Base-by-base conservation (phyloP, 2,113 vertebrate species). In the Chauna torquata region DNA sequence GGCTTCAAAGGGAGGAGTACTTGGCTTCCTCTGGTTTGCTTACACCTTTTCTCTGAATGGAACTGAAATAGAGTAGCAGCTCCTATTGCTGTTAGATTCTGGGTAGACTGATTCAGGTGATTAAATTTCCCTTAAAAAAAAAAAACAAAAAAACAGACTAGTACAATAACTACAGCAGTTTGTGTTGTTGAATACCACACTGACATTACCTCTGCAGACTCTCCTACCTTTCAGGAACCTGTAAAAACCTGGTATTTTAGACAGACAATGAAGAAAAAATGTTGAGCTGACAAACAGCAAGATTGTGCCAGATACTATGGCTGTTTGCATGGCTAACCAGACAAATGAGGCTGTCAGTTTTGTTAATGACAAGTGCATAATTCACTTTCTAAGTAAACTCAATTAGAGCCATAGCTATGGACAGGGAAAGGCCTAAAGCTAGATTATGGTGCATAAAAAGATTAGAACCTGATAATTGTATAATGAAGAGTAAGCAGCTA, bases 371-470 rank as follows among this genome's bases (percentile, higher is more conserved):
- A 97, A 65, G 64, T 91, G 61, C 64, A 61, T 94, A 94, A 97
- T 94, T 97, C 88, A 82, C 30, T 83, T 97, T 68, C 81, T 96
- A 89, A 93, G 88, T 82, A 93, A 98, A 98, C 92, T 95, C 91
- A 96, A 68, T 97, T 94, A 97, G 66, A 96, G 85, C 27, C 91
- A 54, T 28, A 91, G 72, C 70, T 86, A 72, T 88, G 64, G 81
- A 94, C 88, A 71, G 44, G 76, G 95, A 92, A 96, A 90, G 30
- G 94, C 93, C 89, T 93, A 54, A 94, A 94, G 87, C 61, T 61
- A 94, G 88, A 97, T 98, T 96, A 96, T 7, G 12, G 65, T 82
- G 94, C 88, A n/a, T 96, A 94, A 97, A 97, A 86, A 66, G 95
- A 95, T 95, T 94, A 97, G 75, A 78, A 77, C 40, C 74, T 86